Conservation (phyloP, 2,888 invertebrate genomes). For the Campopleginae sp. region DNA sequence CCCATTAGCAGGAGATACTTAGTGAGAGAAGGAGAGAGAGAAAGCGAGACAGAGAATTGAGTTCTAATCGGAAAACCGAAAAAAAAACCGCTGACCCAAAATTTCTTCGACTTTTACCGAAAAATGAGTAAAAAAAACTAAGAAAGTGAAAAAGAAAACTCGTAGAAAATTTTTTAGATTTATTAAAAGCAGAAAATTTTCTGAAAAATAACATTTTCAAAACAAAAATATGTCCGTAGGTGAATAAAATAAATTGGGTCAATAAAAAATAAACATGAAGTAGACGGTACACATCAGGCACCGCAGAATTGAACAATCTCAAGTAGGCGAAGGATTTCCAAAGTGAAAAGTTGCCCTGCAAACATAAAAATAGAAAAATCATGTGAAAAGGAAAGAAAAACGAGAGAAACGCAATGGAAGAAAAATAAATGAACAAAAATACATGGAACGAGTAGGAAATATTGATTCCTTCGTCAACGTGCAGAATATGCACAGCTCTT, state of each 20-base stretch:
- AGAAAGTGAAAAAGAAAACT: too few relatives aligned
- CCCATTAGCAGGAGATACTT: not conserved
- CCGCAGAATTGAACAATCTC: not conserved
- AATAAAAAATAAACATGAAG: too few relatives aligned
- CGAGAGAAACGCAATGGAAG: not conserved
- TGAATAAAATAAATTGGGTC: too few relatives aligned
- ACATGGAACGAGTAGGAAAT: not conserved
- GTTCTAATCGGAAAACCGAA: not conserved
- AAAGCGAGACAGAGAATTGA: not conserved
- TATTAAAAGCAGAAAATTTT: too few relatives aligned
- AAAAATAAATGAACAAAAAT: not conserved
- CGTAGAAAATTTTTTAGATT: too few relatives aligned
- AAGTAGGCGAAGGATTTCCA: not conserved
- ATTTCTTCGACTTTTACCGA: too few relatives aligned
- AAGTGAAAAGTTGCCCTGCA: not conserved
- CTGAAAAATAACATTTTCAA: too few relatives aligned
- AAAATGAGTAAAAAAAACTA: too few relatives aligned
- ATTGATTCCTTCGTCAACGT: not conserved
- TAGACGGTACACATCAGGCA: not conserved
- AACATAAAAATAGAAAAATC: not conserved
- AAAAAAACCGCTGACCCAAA: not conserved
- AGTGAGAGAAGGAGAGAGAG: not conserved
- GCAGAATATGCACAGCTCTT: constrained; percentile 6
- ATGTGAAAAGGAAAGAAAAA: not conserved
- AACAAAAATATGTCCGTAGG: too few relatives aligned